phyloP scores from a whole-genome alignment of 2,797 vertebrate species.

The Amphiprion clarkii region DNA sequence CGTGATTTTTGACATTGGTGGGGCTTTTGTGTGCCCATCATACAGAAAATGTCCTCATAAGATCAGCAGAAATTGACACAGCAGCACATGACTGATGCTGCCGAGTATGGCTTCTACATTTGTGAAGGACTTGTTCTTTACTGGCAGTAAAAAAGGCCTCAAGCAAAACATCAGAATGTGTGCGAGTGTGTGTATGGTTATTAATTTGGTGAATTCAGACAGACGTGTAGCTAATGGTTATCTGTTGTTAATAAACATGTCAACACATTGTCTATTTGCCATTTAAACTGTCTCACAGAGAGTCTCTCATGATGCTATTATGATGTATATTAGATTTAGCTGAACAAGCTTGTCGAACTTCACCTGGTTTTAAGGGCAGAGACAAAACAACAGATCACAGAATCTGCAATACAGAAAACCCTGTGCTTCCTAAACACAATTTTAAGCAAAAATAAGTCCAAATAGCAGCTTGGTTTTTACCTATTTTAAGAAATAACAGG shows the following conservation, averaged over 20 bases:
- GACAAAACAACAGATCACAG: not conserved
- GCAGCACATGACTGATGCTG: conserved; percentile 22
- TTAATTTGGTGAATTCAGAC: not conserved
- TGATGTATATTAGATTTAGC: not conserved
- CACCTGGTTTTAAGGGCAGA: not conserved
- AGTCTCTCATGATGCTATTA: not conserved
- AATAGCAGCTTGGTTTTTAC: too few relatives aligned
- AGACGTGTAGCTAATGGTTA: conserved; percentile 18
- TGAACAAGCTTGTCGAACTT: too few relatives aligned
- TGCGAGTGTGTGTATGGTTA: not conserved
- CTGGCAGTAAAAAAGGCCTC: not conserved
- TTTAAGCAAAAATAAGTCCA: not conserved
- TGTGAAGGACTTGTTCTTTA: not conserved
- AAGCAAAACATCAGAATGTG: conserved; percentile 30
- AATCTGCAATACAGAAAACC: not conserved
- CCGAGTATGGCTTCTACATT: not conserved
- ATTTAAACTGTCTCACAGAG: not conserved
- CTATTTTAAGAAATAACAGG: too few relatives aligned
- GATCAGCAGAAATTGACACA: conserved; percentile 31
- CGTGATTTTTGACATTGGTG: conserved; percentile 18
- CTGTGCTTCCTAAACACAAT: not conserved
- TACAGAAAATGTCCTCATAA: conserved; percentile 7
- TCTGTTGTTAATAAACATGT: conserved; percentile 17
- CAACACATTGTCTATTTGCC: not conserved
- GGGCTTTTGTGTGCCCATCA: conserved; percentile 20